Base-by-base conservation (phyloP, 2,888 invertebrate genomes). In the Leptodirus hochenwartii region DNA sequence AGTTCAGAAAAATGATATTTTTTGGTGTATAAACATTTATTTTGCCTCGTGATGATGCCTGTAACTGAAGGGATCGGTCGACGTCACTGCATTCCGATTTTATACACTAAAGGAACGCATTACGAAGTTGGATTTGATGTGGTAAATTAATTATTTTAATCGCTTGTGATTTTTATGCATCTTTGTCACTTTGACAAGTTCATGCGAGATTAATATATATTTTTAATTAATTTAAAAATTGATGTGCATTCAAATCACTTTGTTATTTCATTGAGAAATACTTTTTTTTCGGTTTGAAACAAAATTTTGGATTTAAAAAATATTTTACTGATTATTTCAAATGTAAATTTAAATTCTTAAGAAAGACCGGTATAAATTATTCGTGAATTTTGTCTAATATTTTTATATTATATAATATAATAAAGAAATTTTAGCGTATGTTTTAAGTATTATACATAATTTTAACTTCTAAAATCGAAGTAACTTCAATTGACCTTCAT, bases 101-200 rank as follows among this genome's bases (percentile, higher is more conserved):
- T 87, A 28, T 70, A 78, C 50, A 71, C 77, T 2, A 61, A 67
- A 38, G 87, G 87, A 30, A 78, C 74, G 0, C 76, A 85, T 52
- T 84, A 85, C 49, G 81, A 85, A 48, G 76, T 87, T 30, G 87
- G 87, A 36, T 84, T 64, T 47, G 81, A 84, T 58, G 71, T 81
- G 58, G 87, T 87, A 58, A 70, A 79, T 59, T 27, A 39, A 31
- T 30, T 32, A 9, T 9, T 17, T 15, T 17, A 27, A 16, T 27
- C n/a, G 5, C 25, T 14, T 25, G 10, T n/a, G 4, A 12, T 4
- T 25, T 25, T 25, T 12, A n/a, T 11, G n/a, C 10, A 25, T n/a
- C 12, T 11, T 12, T 3, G n/a, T 25, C 13, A 3, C n/a, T 4
- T n/a, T 20, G n/a, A 20, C n/a, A 20, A 8, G 20, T n/a, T 20